These are phyloP conservation scores for Sphaerophoria rueppellii DNA, from an alignment of 2,888 invertebrate genomes.

Conservation along the genomic window DNA sequence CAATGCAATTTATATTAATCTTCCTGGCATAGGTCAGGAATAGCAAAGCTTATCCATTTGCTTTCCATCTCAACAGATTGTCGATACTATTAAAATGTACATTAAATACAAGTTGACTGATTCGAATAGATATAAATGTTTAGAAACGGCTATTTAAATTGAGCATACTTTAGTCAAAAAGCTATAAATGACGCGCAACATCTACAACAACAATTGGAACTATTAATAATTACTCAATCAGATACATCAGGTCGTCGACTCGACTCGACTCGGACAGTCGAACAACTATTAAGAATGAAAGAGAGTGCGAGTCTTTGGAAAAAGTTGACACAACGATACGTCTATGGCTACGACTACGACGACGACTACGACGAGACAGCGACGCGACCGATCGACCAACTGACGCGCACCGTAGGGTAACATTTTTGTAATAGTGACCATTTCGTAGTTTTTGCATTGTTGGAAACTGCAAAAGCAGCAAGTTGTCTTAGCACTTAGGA, in stretches of 20 bases:
- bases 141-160: slow-evolving; percentile 1
- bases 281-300: slow-evolving; percentile 12
- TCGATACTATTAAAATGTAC: background rate
- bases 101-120: slow-evolving; percentile 20
- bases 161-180: slow-evolving; percentile 20
- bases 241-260: slow-evolving; percentile 64
- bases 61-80: background rate
- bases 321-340: slow-evolving; percentile 30
- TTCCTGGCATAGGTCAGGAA: background rate
- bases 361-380: too few species aligned
- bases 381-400: too few species aligned
- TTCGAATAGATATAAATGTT: background rate
- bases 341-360: background rate
- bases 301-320: slow-evolving; percentile 16
- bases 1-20: too few species aligned
- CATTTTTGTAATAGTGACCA: slow-evolving; percentile 6
- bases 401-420: slow-evolving; percentile 30
- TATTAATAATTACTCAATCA: slow-evolving; percentile 73
- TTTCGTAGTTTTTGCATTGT: background rate
- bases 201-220: slow-evolving; percentile 39
- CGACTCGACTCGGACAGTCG: background rate
- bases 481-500: background rate
- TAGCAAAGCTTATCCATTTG: slow-evolving; percentile 3
- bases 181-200: slow-evolving; percentile 31
- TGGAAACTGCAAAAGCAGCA: slow-evolving; percentile 23